Conservation (phyloP, 2,797 vertebrate species). For the Danio aesculapii region DNA sequence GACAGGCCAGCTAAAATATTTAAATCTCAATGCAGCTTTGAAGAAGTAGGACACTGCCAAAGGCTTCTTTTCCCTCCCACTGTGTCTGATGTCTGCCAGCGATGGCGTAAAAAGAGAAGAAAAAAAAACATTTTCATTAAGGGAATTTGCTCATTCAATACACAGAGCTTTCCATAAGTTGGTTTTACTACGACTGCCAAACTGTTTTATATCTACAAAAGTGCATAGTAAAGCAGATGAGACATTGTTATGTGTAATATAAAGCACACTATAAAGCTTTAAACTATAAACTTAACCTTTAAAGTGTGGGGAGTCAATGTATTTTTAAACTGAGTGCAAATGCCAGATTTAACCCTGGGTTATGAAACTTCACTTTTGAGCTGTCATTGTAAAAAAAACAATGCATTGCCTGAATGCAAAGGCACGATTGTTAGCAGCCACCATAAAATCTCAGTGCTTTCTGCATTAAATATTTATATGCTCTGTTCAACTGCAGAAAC, state of each 20-base stretch:
- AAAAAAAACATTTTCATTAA: slow-evolving; percentile 45
- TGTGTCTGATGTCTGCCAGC: slow-evolving; percentile 50
- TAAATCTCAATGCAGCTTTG: slow-evolving; percentile 63
- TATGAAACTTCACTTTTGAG: neutral
- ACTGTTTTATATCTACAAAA: slow-evolving; percentile 4
- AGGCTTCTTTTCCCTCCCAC: slow-evolving; percentile 46
- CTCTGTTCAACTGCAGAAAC: neutral
- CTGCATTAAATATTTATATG: neutral
- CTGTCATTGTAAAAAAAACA: neutral
- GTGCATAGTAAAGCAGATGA: neutral
- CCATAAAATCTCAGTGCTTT: neutral
- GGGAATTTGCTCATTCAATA: slow-evolving; percentile 33
- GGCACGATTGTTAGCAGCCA: neutral
- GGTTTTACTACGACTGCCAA: slow-evolving; percentile 2
- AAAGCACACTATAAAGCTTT: neutral
- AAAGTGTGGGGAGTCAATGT: too few relatives aligned
- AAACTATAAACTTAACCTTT: too few relatives aligned
- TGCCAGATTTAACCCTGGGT: neutral
- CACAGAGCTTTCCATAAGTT: slow-evolving; percentile 22
- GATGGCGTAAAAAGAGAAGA: slow-evolving; percentile 19
- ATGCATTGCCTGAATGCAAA: neutral
- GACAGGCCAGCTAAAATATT: slow-evolving; percentile 71
- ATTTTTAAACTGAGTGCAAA: neutral
- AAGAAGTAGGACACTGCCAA: slow-evolving; percentile 68
- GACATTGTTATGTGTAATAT: neutral